These are phyloP conservation scores for Ceratotherium simum DNA, from an alignment of 2,113 vertebrate species.

Conservation along the genomic window DNA sequence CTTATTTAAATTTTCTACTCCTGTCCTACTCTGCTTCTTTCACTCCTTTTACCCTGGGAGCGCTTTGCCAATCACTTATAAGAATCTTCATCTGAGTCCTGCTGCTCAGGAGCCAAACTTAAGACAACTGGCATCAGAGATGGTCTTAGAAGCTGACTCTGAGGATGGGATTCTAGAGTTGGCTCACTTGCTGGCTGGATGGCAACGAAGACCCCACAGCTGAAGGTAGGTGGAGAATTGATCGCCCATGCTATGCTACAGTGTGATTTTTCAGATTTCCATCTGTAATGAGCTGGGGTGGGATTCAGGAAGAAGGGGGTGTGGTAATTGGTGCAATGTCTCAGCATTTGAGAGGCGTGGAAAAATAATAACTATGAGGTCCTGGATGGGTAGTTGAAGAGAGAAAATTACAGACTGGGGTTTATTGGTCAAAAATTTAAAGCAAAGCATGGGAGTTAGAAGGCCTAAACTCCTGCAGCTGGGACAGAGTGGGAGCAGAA, in stretches of 20 bases:
- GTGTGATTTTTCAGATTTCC: not conserved
- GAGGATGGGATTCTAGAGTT: not conserved
- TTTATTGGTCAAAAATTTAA: constrained; percentile 1
- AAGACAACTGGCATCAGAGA: not conserved
- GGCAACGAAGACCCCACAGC: not conserved
- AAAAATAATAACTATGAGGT: not conserved
- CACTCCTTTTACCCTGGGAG: not conserved
- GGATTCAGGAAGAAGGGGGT: not conserved
- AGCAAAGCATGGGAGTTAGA: not conserved
- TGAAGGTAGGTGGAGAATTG: not conserved
- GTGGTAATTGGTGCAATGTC: not conserved
- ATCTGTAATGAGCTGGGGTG: not conserved
- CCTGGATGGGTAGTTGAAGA: not conserved
- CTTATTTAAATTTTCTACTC: not conserved
- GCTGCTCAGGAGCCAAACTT: not conserved
- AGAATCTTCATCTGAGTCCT: not conserved
- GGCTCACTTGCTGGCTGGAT: not conserved
- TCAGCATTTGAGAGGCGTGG: not conserved
- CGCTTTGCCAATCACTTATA: not conserved
- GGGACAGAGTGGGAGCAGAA: not conserved
- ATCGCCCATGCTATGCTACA: not conserved
- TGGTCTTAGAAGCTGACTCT: not conserved
- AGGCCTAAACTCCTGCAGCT: not conserved
- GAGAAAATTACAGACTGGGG: not conserved
- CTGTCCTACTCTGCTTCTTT: not conserved